Evolutionary conservation across 2,888 invertebrate species (phyloP), one percentile per base, ranked within the genome.

Genomic region (Plebejus anna): DNA sequence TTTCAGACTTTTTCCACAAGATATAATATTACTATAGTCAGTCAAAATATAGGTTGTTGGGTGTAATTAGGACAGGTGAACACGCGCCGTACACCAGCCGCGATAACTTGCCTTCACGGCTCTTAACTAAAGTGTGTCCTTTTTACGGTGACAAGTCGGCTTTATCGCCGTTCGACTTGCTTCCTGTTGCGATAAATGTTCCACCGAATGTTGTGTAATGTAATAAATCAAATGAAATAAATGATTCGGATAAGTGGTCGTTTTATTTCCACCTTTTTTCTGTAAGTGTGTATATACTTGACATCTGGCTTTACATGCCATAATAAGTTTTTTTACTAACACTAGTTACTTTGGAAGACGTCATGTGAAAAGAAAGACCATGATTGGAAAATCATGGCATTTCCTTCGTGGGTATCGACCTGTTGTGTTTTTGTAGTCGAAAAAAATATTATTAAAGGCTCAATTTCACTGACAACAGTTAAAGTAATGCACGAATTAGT

Each of bases 71-170:
- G 88, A 87, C 89, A 89, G 90, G 89, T 89, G 90, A 82, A 86
- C 82, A 80, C 61, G 77, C 78, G 76, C n/a, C 77, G 76, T 22
- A 78, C 80, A 82, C 82, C 55, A 16, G 55, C 78, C 80, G 73
- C 82, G 80, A 78, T 81, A 80, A 81, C 81, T 80, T 76, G 61
- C 70, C 75, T 79, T 81, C 82, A 82, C 86, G 88, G 86, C 84
- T 82, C 83, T 83, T 85, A 80, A 82, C 84, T 82, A 83, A 85
- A 85, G 84, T 82, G 82, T 84, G 81, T 84, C 81, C 78, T 83
- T 85, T 85, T 85, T 82, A 83, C 84, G 82, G 83, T 82, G 86
- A 88, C 87, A 86, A 84, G 82, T 84, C 84, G 84, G 80, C 84
- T 87, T 83, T 86, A 86, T 84, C 81, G 81, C 80, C 78, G 76